Evolutionary conservation across 2,113 vertebrate genomes (phyloP).

Genomic region (Dromas ardeola): DNA sequence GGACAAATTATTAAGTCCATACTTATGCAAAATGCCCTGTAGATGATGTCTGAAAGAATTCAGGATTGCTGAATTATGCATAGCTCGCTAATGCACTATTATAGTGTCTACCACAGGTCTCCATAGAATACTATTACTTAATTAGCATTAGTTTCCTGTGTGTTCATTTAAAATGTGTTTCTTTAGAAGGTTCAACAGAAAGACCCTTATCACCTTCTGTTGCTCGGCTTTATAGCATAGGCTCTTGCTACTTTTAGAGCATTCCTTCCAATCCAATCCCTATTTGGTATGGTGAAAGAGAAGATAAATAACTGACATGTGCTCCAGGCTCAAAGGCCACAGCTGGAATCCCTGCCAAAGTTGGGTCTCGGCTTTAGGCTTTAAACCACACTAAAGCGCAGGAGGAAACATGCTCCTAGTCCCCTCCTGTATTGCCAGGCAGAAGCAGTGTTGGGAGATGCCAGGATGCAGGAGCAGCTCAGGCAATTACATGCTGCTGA

Average conservation of each 20-base stretch:
- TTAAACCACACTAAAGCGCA: not conserved
- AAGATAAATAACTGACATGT: not conserved
- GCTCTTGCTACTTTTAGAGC: not conserved
- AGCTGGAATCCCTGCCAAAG: not conserved
- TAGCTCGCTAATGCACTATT: not conserved
- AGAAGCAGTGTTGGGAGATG: not conserved
- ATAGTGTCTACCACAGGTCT: not conserved
- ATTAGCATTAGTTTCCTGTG: conserved; percentile 39
- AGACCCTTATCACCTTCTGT: not conserved
- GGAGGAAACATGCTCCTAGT: not conserved
- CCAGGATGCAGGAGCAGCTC: not conserved
- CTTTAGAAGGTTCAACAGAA: conserved; percentile 6
- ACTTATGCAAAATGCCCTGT: not conserved
- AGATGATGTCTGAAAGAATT: conserved; percentile 8
- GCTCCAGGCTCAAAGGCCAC: not conserved
- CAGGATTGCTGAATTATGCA: conserved; percentile 27
- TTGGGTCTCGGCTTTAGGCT: not conserved
- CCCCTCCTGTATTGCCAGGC: not conserved
- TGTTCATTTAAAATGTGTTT: conserved; percentile 12
- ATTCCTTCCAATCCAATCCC: not conserved
- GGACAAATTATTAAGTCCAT: conserved; percentile 24
- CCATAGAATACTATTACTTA: conserved; percentile 18
- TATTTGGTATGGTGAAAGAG: not conserved
- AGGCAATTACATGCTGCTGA: not conserved
- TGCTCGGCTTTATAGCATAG: not conserved